Conservation (phyloP, 2,888 invertebrate genomes). For the Folsomia manolachei region DNA sequence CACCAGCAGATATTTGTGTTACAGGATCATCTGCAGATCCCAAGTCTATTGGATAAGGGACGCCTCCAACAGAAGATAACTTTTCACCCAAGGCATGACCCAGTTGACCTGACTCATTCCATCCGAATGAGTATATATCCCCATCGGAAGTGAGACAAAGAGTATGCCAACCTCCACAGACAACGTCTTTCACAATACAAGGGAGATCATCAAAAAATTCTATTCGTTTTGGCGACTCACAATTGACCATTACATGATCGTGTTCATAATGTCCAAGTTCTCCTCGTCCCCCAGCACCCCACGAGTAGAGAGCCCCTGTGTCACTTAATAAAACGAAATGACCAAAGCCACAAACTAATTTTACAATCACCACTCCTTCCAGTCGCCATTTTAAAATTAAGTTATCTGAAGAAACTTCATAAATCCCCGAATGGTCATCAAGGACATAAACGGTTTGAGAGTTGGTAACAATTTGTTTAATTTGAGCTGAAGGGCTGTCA, state of each 20-base stretch:
- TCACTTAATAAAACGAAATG: slow-evolving; percentile 45
- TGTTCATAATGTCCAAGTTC: slow-evolving; percentile 36
- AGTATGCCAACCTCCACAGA: slow-evolving; percentile 49
- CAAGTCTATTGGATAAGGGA: slow-evolving; percentile 46
- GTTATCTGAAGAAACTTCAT: slow-evolving; percentile 19
- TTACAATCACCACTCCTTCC: slow-evolving; percentile 27
- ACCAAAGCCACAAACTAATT: slow-evolving; percentile 40
- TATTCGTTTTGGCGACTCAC: slow-evolving; percentile 35
- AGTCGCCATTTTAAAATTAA: slow-evolving; percentile 26
- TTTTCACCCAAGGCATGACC: slow-evolving; percentile 58
- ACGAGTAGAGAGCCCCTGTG: slow-evolving; percentile 46
- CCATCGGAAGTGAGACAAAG: slow-evolving; percentile 68
- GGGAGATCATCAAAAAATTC: slow-evolving; percentile 50
- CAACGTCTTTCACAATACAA: slow-evolving; percentile 36
- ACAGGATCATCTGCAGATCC: slow-evolving; percentile 45
- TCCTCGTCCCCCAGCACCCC: slow-evolving; percentile 42
- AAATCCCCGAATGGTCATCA: slow-evolving; percentile 34
- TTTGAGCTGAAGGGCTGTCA: not conserved
- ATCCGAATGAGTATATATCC: slow-evolving; percentile 81
- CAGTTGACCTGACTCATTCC: slow-evolving; percentile 76
- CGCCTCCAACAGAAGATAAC: slow-evolving; percentile 24
- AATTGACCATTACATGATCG: slow-evolving; percentile 20
- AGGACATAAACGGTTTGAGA: slow-evolving; percentile 34
- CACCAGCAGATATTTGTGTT: slow-evolving; percentile 36
- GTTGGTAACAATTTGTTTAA: slow-evolving; percentile 36